Evolutionary conservation across 2,888 invertebrate genomes (phyloP).

Genomic region (Rhagophthalmus giganteus): DNA sequence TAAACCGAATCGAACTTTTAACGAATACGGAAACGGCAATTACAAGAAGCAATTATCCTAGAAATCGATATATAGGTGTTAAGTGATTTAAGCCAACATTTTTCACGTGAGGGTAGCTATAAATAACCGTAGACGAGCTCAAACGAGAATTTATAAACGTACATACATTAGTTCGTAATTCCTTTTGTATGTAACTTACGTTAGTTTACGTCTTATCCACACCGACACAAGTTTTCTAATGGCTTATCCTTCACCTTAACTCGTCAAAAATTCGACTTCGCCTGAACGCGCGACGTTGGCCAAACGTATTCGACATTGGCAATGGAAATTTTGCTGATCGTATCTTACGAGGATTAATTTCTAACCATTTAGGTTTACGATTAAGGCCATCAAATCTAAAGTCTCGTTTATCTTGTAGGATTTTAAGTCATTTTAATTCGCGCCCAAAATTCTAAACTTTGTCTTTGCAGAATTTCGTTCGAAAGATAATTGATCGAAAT

Average conservation of each 20-base stretch:
- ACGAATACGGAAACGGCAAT: neutral
- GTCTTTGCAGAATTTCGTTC: too few relatives aligned
- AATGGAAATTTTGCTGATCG: neutral
- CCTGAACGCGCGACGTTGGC: neutral
- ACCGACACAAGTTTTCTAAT: too few relatives aligned
- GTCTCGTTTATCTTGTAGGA: too few relatives aligned
- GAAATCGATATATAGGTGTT: neutral
- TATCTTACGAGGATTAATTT: constrained; percentile 2
- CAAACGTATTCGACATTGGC: constrained; percentile 6
- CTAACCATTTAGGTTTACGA: constrained; percentile 5
- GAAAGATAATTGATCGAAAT: too few relatives aligned
- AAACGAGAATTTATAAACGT: neutral
- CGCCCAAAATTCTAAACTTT: too few relatives aligned
- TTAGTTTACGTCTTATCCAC: too few relatives aligned
- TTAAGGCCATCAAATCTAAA: too few relatives aligned
- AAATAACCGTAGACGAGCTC: neutral
- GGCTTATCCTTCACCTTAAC: neutral
- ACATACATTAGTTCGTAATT: neutral
- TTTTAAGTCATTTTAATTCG: too few relatives aligned
- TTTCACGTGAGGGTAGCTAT: neutral
- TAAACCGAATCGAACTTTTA: too few relatives aligned
- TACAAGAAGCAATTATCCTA: neutral
- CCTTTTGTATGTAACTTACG: too few relatives aligned
- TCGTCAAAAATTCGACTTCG: neutral
- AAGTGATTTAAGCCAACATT: neutral